Conservation (phyloP, 2,113 vertebrate genomes). For the Leptosomus discolor region DNA sequence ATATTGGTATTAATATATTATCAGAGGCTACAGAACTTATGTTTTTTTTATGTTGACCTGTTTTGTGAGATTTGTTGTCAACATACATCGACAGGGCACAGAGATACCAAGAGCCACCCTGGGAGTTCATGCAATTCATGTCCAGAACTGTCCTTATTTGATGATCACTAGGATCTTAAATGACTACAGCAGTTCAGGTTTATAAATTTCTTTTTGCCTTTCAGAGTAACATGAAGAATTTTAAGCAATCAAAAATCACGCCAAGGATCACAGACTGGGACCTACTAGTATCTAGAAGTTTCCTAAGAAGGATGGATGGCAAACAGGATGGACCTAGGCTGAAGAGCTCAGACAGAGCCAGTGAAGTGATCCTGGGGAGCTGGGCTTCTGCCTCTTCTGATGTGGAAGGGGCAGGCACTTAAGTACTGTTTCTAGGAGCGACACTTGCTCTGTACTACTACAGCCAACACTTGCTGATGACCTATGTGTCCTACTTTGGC, state of each 20-base stretch:
- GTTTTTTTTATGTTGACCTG: not conserved
- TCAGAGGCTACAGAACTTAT: not conserved
- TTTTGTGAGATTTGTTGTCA: not conserved
- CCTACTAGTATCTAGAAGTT: not conserved
- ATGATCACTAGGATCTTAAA: not conserved
- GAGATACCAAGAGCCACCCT: not conserved
- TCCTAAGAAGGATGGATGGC: not conserved
- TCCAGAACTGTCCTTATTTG: not conserved
- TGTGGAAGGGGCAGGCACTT: not conserved
- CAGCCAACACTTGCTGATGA: not conserved
- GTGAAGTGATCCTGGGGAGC: accelerated
- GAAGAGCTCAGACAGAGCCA: not conserved
- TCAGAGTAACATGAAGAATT: not conserved
- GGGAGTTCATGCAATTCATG: not conserved
- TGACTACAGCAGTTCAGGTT: not conserved
- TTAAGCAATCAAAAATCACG: not conserved
- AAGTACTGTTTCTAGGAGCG: not conserved
- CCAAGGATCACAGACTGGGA: not conserved
- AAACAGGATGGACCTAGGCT: not conserved
- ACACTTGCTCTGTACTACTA: not conserved
- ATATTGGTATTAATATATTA: not conserved
- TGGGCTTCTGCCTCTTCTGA: not conserved
- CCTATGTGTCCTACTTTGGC: accelerated
- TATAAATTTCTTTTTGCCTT: not conserved
- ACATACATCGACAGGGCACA: not conserved